phyloP scores from a whole-genome alignment of 2,888 invertebrate species.

The Pollenia amentaria region DNA sequence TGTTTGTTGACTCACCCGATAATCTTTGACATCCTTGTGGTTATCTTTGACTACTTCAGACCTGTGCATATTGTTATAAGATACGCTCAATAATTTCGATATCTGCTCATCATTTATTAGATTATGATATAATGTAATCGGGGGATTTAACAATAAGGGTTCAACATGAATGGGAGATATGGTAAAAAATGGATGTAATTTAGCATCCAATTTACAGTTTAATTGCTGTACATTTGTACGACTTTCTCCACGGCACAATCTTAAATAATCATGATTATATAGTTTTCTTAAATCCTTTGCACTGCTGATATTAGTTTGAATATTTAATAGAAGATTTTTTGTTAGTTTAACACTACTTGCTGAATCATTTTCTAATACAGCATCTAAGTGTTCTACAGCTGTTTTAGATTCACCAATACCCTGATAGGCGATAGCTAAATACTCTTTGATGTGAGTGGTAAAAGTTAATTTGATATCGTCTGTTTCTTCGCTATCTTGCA shows the following conservation, averaged over 20 bases:
- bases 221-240: conserved; percentile 45
- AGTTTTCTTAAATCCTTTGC: neutral
- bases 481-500: conserved; percentile 14
- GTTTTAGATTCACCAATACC: conserved; percentile 75
- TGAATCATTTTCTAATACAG: conserved; percentile 67
- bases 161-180: conserved; percentile 92
- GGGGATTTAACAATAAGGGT: conserved; percentile 90
- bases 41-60: too few relatives aligned
- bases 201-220: conserved; percentile 75
- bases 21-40: too few relatives aligned
- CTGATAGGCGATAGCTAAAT: conserved; percentile 76
- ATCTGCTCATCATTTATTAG: conserved; percentile 94
- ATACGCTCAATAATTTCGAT: conserved; percentile 83
- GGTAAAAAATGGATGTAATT: conserved; percentile 87
- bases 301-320: neutral
- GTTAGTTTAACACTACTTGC: conserved; percentile 64
- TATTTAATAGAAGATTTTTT: conserved; percentile 1
- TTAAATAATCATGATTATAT: conserved; percentile 68
- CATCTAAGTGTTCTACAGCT: conserved; percentile 68
- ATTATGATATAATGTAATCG: conserved; percentile 93
- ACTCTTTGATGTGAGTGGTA: conserved; percentile 75
- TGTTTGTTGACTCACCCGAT: conserved; percentile 79
- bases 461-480: conserved; percentile 27
- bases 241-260: conserved; percentile 77
- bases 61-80: conserved; percentile 63